Evolutionary conservation across 2,888 invertebrate genomes (phyloP), one percentile per base, ranked within the genome.

Genomic region (Drosophila conformis): DNA sequence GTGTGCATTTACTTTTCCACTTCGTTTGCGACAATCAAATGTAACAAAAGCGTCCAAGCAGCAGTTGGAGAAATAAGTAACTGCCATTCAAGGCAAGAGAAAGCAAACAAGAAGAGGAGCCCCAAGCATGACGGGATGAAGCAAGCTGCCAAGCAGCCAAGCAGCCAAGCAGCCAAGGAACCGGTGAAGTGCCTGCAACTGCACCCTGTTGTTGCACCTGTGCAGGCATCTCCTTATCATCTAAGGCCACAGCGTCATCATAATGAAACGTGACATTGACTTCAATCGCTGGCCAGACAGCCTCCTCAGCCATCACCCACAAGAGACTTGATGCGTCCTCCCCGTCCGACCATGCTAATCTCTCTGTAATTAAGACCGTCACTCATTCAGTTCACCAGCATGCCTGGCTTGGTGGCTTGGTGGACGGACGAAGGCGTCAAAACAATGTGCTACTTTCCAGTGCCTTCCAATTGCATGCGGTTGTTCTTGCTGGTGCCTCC

Each of bases 21-120:
- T 85, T 88, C 89, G 89, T 86, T 85, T 88, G 87, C 84, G 83
- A 85, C 89, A 87, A 88, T 88, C 83, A 85, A 85, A 83, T 83
- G 82, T 76, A 77, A 86, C 84, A 85, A 88, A 79, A 71, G 83
- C 71, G 71, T 49, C 69, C 71, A 65, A 60, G 52, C 53, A 38
- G 46, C 68, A 42, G 56, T 18, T 18, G 33, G 11, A n/a, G 29
- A n/a, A 68, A 53, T 33, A 54, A 69, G 65, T 40, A 54, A 69
- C 66, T 74, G 69, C 60, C 63, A 67, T 38, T 56, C 27, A 56
- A 56, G 56, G 15, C 36, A 38, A 4, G 4, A 27, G 25, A n/a
- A 56, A 40, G 29, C 18, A 18, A 36, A 6, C 10, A 54, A 25
- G 15, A 54, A 54, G 15, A 6, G 36, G 27, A n/a, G 25, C 25